Conservation (phyloP, 2,113 vertebrate genomes). For the Tinamus guttatus region DNA sequence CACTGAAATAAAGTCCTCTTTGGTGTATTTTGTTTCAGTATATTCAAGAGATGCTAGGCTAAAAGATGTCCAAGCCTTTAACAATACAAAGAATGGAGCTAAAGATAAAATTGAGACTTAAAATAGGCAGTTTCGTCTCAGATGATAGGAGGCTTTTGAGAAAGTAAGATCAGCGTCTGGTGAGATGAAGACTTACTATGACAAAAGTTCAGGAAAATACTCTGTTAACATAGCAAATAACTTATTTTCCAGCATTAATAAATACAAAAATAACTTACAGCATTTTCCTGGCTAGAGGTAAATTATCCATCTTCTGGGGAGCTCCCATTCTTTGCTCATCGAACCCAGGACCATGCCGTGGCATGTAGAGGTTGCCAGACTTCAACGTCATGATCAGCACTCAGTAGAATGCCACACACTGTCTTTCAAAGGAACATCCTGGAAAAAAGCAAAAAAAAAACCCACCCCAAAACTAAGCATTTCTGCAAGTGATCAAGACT, state of each 20-base stretch:
- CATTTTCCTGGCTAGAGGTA: background rate
- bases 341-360: background rate
- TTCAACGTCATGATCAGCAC: fast-evolving
- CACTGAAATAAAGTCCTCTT: background rate
- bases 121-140: background rate
- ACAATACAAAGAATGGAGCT: background rate
- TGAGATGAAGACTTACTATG: background rate
- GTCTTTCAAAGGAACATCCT: background rate
- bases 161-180: background rate
- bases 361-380: fast-evolving
- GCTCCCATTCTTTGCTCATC: background rate
- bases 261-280: background rate
- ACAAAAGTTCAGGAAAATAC: background rate
- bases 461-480: background rate
- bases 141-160: background rate
- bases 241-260: background rate
- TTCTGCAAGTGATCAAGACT: background rate
- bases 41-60: background rate
- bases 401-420: fast-evolving
- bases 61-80: background rate
- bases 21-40: background rate
- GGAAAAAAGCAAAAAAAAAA: background rate
- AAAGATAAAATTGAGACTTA: background rate
- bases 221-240: background rate
- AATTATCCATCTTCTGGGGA: background rate